Evolutionary conservation across 2,797 vertebrate species (phyloP), one percentile per base, ranked within the genome.

Genomic region (Rhynchonycteris naso): DNA sequence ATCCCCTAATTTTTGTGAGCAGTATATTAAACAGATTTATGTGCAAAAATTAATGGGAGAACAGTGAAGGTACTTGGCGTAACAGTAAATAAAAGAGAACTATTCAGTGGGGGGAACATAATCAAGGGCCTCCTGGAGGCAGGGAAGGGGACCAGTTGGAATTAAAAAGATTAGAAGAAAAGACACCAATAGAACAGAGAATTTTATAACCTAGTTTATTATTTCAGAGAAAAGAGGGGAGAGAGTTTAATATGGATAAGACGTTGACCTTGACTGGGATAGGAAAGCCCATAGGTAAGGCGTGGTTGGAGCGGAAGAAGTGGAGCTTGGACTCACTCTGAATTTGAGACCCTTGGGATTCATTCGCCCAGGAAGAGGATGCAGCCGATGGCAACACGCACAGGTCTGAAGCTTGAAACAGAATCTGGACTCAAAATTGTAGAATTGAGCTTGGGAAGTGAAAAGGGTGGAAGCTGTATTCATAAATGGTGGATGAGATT

Each of bases 251-350:
- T 3, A 14, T 14, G 11, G 24, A 5, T 2, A n/a, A 81, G 33
- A 24, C 1, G 4, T 0, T 33, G 47, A 3, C 12, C 28, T 30
- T 1, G 0, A 13, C 13, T n/a, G 3, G 16, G 24, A 65, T 16
- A 24, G 35, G 1, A 19, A 50, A 66, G 26, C 11, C 30, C 9
- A 3, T 6, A 28, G n/a, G 22, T 18, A 68, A n/a, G 5, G 21
- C 10, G 13, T 11, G 12, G 59, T 2, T 54, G 6, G 21, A 13
- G 43, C 11, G 3, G 6, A 24, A 21, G 54, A 16, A 13, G 5
- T 12, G 5, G 7, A 43, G 59, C 14, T 69, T n/a, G 5, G 78
- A 35, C 47, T 83, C 28, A 8, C 18, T 54, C 6, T 71, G 61
- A 88, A 15, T 83, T 38, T 78, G 63, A 65, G 22, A 8, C 13